Percentiles rank a stretch among this genome's conserved stretches.
phyloP scores from a whole-genome alignment of 2,113 vertebrate genomes.

The Macrotis lagotis region DNA sequence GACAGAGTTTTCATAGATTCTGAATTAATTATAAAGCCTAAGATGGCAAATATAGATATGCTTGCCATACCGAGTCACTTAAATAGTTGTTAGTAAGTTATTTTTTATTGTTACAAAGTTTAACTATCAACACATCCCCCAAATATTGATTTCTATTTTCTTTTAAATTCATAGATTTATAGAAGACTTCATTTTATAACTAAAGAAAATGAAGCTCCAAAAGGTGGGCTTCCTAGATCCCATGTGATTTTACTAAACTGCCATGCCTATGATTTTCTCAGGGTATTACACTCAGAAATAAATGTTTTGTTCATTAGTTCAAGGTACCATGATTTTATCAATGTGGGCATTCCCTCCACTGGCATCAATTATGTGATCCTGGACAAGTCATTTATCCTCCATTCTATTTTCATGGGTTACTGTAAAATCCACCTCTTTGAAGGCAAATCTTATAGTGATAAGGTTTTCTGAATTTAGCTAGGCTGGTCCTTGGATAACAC shows the following conservation, averaged over 20 bases:
- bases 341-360: neutral
- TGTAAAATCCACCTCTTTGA: neutral
- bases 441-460: neutral
- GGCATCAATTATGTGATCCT: no score
- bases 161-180: neutral
- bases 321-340: neutral
- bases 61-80: neutral
- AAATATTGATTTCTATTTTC: neutral
- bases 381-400: no score
- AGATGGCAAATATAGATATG: neutral
- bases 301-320: neutral
- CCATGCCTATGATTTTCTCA: neutral
- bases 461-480: neutral
- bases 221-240: neutral
- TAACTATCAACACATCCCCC: neutral
- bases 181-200: neutral
- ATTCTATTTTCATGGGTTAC: neutral
- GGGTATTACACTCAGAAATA: neutral
- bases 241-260: neutral
- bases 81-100: neutral
- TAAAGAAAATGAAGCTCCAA: neutral
- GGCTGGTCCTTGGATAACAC: neutral
- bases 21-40: neutral
- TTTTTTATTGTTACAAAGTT: neutral
- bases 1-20: neutral